Evolutionary conservation across 2,888 invertebrate species (phyloP).

Genomic region (Drymonia ruficornis): DNA sequence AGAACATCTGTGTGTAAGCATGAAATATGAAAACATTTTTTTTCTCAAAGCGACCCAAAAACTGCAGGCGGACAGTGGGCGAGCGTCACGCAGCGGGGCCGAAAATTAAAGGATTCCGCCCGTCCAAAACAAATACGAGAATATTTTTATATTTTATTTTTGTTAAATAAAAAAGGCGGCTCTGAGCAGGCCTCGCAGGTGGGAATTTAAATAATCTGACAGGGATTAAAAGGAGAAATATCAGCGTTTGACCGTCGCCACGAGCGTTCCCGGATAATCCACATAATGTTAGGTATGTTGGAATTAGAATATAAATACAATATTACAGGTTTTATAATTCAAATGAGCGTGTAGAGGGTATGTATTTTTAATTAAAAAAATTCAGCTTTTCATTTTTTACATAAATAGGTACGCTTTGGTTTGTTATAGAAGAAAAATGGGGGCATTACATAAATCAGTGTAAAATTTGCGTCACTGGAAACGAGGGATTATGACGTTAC

Average conservation of each 20-base stretch:
- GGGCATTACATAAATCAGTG: too few relatives aligned
- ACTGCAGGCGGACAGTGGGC: constrained; percentile 61
- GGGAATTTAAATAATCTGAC: constrained; percentile 85
- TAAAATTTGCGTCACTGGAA: too few relatives aligned
- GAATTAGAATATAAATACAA: constrained; percentile 48
- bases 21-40: constrained; percentile 64
- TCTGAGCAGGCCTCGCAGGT: constrained; percentile 74
- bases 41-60: constrained; percentile 70
- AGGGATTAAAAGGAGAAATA: constrained; percentile 84
- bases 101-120: constrained; percentile 83
- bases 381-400: not conserved
- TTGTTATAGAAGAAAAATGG: too few relatives aligned
- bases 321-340: constrained; percentile 66
- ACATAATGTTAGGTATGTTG: constrained; percentile 64
- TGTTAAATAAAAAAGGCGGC: constrained; percentile 75
- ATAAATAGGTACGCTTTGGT: too few relatives aligned
- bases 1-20: constrained; percentile 52
- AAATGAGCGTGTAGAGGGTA: constrained; percentile 55
- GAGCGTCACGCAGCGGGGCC: constrained; percentile 74
- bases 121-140: constrained; percentile 82
- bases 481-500: too few relatives aligned
- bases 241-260: constrained; percentile 81
- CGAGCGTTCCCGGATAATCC: constrained; percentile 45
- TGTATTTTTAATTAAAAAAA: not conserved
- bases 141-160: constrained; percentile 84